Percentiles rank a stretch among this genome's conserved stretches.
phyloP scores from a whole-genome alignment of 53 echinoderm and acorn worm species.

The Luidia sarsii region DNA sequence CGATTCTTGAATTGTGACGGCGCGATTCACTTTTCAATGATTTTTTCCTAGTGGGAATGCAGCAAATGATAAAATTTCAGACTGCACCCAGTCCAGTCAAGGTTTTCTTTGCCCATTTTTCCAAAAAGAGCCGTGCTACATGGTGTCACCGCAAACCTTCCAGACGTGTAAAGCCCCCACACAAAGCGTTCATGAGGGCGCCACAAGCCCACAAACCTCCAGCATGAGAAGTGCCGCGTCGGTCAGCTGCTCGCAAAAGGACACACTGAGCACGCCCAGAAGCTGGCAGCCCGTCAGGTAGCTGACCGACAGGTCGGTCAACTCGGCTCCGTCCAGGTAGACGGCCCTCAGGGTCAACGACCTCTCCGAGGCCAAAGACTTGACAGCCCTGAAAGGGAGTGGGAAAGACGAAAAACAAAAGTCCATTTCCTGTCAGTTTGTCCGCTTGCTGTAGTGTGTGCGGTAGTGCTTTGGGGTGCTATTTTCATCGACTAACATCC shows the following conservation, averaged over 20 bases:
- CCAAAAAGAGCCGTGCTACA: too few relatives aligned
- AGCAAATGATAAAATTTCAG: too few relatives aligned
- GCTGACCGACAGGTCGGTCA: conserved; percentile 55
- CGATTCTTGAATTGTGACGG: too few relatives aligned
- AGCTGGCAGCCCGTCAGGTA: conserved; percentile 39
- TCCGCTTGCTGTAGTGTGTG: not conserved
- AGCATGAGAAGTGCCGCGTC: conserved; percentile 52
- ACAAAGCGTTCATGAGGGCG: too few relatives aligned
- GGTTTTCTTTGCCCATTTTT: too few relatives aligned
- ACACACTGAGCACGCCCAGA: conserved; percentile 58
- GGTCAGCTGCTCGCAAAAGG: conserved; percentile 74
- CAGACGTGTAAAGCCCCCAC: too few relatives aligned
- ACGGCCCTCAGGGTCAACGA: conserved; percentile 41
- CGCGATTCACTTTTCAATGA: too few relatives aligned
- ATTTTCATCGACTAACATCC: too few relatives aligned
- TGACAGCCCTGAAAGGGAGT: conserved; percentile 52
- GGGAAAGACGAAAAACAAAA: too few relatives aligned
- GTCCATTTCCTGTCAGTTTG: not conserved
- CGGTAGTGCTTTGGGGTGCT: not conserved
- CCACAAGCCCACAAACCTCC: conserved; percentile 69
- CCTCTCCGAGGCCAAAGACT: conserved; percentile 55
- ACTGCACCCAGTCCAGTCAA: too few relatives aligned
- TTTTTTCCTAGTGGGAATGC: too few relatives aligned
- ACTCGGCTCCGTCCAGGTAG: conserved; percentile 69
- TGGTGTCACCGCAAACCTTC: too few relatives aligned